phyloP scores from a whole-genome alignment of 2,888 invertebrate species.

The Synergus japonicus region DNA sequence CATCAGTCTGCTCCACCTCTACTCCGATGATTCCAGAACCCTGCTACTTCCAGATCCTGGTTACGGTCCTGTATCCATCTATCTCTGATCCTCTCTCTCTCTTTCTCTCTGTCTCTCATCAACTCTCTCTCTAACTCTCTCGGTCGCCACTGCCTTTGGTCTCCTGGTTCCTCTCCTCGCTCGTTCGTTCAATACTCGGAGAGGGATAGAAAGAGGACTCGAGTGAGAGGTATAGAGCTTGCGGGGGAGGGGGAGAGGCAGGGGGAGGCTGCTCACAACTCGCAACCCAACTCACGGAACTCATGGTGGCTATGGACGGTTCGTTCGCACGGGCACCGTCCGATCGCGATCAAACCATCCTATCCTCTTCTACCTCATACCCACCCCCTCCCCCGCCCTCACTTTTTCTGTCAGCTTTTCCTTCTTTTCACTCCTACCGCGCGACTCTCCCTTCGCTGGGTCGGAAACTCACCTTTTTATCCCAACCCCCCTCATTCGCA shows the following conservation, averaged over 20 bases:
- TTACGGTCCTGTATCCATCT: constrained; percentile 47
- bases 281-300: constrained; percentile 41
- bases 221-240: constrained; percentile 44
- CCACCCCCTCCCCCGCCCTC: neutral
- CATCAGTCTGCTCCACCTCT: constrained; percentile 24
- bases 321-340: constrained; percentile 33
- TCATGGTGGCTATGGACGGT: constrained; percentile 36
- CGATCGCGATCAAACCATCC: constrained; percentile 39
- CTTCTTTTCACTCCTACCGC: constrained; percentile 27
- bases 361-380: constrained; percentile 32
- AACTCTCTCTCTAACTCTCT: constrained; percentile 55
- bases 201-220: constrained; percentile 58
- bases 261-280: constrained; percentile 41
- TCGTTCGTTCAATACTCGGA: constrained; percentile 74
- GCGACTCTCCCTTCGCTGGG: constrained; percentile 31
- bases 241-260: constrained; percentile 3
- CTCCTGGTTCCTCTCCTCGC: constrained; percentile 66
- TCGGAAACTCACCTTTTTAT: constrained; percentile 17
- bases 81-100: constrained; percentile 49
- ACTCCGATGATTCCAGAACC: constrained; percentile 32
- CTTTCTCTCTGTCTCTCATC: constrained; percentile 46
- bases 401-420: constrained; percentile 41
- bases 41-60: constrained; percentile 37
- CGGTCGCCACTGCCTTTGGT: constrained; percentile 63
- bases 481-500: constrained; percentile 28